A percentile compares a stretch with the other conserved stretches of the same genome.
Conservation (phyloP, 2,888 invertebrate genomes). For the Meiosimyza decipiens region DNA sequence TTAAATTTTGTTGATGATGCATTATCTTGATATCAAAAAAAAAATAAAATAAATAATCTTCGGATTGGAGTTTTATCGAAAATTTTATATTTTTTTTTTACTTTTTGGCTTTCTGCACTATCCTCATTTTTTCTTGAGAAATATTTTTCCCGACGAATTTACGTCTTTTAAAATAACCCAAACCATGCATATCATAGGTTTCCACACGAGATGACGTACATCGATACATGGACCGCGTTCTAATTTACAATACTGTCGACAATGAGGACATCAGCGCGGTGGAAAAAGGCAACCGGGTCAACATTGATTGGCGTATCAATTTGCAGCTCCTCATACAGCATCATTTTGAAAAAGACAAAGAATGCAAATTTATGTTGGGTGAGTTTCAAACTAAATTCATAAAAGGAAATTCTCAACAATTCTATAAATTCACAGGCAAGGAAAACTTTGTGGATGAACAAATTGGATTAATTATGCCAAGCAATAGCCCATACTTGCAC, state of each 20-base stretch:
- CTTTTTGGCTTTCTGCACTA: too few species aligned
- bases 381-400: conserved; percentile 31
- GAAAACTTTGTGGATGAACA: conserved; percentile 85
- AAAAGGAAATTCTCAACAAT: conserved; percentile 59
- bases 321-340: conserved; percentile 79
- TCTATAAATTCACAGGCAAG: conserved; percentile 56
- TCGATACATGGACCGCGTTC: conserved; percentile 71
- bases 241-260: conserved; percentile 67
- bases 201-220: conserved; percentile 59
- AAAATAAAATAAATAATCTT: too few species aligned
- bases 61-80: too few species aligned
- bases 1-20: too few species aligned
- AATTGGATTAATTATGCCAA: conserved; percentile 80
- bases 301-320: conserved; percentile 85
- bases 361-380: conserved; percentile 82
- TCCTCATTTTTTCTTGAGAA: too few species aligned
- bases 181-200: conserved; percentile 39
- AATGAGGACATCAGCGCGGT: conserved; percentile 71
- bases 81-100: too few species aligned
- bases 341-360: conserved; percentile 74
- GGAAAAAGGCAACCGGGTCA: conserved; percentile 75
- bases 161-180: too few species aligned
- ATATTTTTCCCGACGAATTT: too few species aligned
- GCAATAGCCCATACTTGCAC: conserved; percentile 80
- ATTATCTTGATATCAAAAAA: too few species aligned